A percentile compares a stretch with the other conserved stretches of the same genome.
Conservation (phyloP, 2,113 vertebrate species). For the Dipodomys spectabilis region DNA sequence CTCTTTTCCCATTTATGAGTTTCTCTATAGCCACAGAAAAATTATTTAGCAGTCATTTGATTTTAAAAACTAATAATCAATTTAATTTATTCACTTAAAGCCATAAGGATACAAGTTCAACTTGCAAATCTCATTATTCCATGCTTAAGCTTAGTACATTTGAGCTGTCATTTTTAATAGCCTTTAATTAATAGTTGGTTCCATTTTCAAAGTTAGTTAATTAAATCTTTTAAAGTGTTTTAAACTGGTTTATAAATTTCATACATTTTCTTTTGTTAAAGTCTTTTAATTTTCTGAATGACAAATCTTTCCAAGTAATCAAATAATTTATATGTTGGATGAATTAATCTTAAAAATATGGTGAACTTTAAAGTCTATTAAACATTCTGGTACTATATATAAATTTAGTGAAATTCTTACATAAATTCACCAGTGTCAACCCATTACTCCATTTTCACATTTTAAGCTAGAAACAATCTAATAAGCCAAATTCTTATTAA, state of each 20-base stretch:
- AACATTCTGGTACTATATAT: conserved; percentile 27
- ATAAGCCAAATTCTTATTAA: conserved; percentile 12
- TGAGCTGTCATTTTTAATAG: conserved; percentile 41
- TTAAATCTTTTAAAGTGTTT: conserved; percentile 51
- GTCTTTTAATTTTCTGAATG: conserved; percentile 11
- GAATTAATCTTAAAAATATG: conserved; percentile 36
- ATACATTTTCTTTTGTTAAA: neutral
- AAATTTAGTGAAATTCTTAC: conserved; percentile 21
- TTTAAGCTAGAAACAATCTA: conserved; percentile 23
- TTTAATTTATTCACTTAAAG: conserved; percentile 8
- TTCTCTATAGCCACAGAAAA: conserved; percentile 9
- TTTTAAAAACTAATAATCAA: conserved; percentile 13
- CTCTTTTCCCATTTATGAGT: neutral
- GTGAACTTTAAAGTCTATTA: neutral
- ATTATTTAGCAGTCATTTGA: conserved; percentile 16
- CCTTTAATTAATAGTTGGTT: conserved; percentile 52
- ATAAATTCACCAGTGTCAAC: conserved; percentile 20
- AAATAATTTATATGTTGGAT: neutral
- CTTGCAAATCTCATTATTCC: conserved; percentile 17
- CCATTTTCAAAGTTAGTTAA: conserved; percentile 32
- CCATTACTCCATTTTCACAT: neutral
- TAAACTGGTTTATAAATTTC: conserved; percentile 20
- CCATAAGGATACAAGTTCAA: conserved; percentile 21
- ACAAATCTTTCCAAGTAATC: conserved; percentile 40
- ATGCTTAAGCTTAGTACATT: conserved; percentile 17